Percentiles rank a stretch among this genome's conserved stretches.
phyloP scores from a whole-genome alignment of 37 sponge, comb jelly and placozoan species.

The Tethya wilhelma region DNA sequence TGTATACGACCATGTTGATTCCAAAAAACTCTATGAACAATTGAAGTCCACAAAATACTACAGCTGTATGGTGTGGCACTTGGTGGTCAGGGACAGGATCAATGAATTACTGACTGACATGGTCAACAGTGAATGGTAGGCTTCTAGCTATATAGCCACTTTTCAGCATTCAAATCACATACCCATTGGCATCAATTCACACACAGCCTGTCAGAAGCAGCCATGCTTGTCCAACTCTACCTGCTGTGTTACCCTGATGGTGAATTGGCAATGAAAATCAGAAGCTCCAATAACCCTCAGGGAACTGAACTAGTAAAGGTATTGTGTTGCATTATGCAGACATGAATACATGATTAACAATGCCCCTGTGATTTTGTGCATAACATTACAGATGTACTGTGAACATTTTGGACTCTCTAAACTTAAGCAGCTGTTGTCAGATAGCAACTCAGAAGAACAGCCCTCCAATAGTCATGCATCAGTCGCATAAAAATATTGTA shows the following conservation, averaged over 20 bases:
- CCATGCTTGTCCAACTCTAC: constrained; percentile 50
- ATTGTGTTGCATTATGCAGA: background rate
- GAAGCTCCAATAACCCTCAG: background rate
- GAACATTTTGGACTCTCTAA: too few relatives aligned
- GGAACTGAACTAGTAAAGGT: constrained; percentile 7
- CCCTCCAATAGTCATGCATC: too few relatives aligned
- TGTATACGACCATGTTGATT: constrained; percentile 67
- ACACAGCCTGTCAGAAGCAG: constrained; percentile 54
- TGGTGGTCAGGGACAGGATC: constrained; percentile 29
- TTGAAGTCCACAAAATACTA: constrained; percentile 77
- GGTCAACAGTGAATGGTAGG: constrained; percentile 26
- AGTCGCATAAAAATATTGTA: too few relatives aligned
- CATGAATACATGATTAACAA: background rate
- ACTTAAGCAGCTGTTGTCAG: too few relatives aligned
- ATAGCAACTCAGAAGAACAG: too few relatives aligned
- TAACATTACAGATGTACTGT: background rate
- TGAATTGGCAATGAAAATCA: constrained; percentile 8
- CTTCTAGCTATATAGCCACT: background rate
- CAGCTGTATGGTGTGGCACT: constrained; percentile 85
- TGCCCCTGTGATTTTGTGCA: background rate
- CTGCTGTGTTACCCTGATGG: constrained; percentile 54
- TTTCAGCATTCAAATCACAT: background rate
- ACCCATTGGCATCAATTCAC: background rate
- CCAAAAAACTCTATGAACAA: constrained; percentile 32
- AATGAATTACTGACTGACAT: constrained; percentile 46